phyloP scores from a whole-genome alignment of 2,113 vertebrate genomes.

The Dasyurus viverrinus region DNA sequence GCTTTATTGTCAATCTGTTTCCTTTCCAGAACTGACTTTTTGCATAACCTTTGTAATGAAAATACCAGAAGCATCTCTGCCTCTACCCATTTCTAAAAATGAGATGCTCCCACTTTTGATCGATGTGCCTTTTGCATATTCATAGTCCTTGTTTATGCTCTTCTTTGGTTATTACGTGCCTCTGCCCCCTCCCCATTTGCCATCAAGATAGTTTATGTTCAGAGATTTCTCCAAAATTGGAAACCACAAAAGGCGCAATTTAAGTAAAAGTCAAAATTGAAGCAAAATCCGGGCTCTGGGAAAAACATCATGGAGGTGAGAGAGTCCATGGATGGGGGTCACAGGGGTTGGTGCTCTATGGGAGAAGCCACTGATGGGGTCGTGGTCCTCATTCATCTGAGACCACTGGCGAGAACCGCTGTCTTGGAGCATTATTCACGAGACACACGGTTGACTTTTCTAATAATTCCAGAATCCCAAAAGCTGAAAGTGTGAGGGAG shows the following conservation, averaged over 20 bases:
- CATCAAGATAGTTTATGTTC: constrained; percentile 75
- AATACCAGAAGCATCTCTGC: constrained; percentile 70
- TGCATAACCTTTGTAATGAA: constrained; percentile 76
- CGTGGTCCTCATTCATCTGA: neutral
- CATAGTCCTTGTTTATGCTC: constrained; percentile 71
- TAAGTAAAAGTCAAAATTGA: constrained; percentile 65
- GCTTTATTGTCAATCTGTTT: constrained; percentile 76
- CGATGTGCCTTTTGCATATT: constrained; percentile 76
- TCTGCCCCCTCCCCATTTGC: constrained; percentile 61
- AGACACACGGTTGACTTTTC: neutral
- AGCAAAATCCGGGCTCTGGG: constrained; percentile 44
- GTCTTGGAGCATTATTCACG: neutral
- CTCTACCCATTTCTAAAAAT: constrained; percentile 67
- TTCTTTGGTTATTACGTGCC: constrained; percentile 29
- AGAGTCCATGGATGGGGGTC: neutral
- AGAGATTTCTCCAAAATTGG: constrained; percentile 68
- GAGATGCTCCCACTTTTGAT: constrained; percentile 72
- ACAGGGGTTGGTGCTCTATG: neutral
- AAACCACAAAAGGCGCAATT: constrained; percentile 51
- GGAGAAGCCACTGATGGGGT: neutral
- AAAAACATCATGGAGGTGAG: neutral
- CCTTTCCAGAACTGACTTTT: constrained; percentile 75
- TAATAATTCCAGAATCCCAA: neutral
- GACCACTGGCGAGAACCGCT: neutral
- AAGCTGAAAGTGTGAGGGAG: neutral